Conservation (phyloP, 1,140 invertebrate genomes). For the Eubasilissa regina region DNA sequence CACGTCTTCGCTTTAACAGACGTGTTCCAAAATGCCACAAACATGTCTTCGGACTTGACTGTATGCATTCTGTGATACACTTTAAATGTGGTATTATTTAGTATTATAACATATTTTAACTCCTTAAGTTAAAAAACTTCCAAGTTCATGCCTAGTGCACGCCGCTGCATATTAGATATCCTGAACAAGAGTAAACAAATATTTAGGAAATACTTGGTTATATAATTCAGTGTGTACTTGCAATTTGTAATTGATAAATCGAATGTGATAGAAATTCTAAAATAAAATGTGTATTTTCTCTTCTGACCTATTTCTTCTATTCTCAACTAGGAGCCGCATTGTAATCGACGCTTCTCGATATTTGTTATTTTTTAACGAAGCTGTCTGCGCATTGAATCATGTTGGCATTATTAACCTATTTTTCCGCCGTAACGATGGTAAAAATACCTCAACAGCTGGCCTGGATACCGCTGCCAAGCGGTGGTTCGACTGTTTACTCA, state of each 20-base stretch:
- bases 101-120: too few relatives aligned
- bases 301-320: background rate
- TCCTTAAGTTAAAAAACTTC: too few relatives aligned
- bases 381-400: background rate
- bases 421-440: slow-evolving; percentile 10
- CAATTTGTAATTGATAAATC: background rate
- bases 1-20: too few relatives aligned
- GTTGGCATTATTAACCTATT: slow-evolving; percentile 11
- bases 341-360: background rate
- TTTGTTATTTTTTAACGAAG: slow-evolving; percentile 10
- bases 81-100: too few relatives aligned
- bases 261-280: background rate
- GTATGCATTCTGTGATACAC: too few relatives aligned
- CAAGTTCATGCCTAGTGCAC: too few relatives aligned
- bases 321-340: background rate
- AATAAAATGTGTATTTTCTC: background rate
- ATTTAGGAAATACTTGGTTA: too few relatives aligned
- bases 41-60: too few relatives aligned
- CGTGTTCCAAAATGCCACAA: too few relatives aligned
- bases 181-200: too few relatives aligned
- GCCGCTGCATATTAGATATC: too few relatives aligned
- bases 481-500: background rate
- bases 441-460: slow-evolving; percentile 31
- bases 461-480: slow-evolving; percentile 21
- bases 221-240: background rate